Base-by-base conservation (phyloP, 2,888 invertebrate species). In the Polylopha cassiicola region DNA sequence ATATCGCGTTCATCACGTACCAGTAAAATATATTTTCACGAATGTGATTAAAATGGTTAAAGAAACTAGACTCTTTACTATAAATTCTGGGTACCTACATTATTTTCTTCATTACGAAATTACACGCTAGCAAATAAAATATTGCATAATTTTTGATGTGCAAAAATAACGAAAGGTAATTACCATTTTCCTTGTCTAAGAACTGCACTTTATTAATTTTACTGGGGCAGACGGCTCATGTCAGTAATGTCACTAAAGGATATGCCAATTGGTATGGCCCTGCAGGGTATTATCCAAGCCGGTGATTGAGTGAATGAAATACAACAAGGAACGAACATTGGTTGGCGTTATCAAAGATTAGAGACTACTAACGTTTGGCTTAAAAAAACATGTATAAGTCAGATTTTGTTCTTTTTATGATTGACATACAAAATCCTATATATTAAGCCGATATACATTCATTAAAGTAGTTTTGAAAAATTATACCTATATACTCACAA, bases 121-220 rank as follows among this genome's bases (percentile, higher is more conserved):
- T n/a, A n/a, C n/a, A n/a, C n/a, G n/a, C n/a, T n/a, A n/a, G n/a
- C n/a, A n/a, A n/a, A n/a, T n/a, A n/a, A n/a, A n/a, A n/a, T n/a
- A n/a, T n/a, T n/a, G n/a, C n/a, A n/a, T n/a, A n/a, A n/a, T n/a
- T n/a, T n/a, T n/a, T n/a, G n/a, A n/a, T n/a, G n/a, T n/a, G n/a
- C 21, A 16, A 17, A 34, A 29, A 36, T 46, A 18, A 36, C 42
- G 24, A 39, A 43, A 32, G 31, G 50, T 65, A 70, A 59, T 73
- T 66, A 77, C 79, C 78, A 79, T 78, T 48, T 7, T 55, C 49
- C 55, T 43, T n/a, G n/a, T n/a, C n/a, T n/a, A n/a, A n/a, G n/a
- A n/a, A n/a, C n/a, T n/a, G n/a, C n/a, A n/a, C n/a, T n/a, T n/a
- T n/a, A n/a, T n/a, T n/a, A 31, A 34, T 27, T 21, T 41, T 39